Evolutionary conservation across 1,140 invertebrate species (phyloP), one percentile per base, ranked within the genome.

Genomic region (Trichomalopsis sarcophagae): DNA sequence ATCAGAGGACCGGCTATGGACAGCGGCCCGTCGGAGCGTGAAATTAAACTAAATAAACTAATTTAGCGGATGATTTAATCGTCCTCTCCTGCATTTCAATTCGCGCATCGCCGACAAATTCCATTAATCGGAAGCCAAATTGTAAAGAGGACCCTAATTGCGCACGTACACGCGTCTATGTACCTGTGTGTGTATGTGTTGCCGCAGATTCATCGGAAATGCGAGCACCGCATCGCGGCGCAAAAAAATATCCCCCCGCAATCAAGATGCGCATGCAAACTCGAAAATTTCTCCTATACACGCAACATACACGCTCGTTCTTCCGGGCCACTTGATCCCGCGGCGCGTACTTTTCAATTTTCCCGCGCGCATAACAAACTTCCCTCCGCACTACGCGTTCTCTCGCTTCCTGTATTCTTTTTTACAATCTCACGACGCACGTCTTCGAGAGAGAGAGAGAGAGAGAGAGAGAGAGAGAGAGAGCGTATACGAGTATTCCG

Each of bases 271-370:
- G 55, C 55, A 62, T 62, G 55, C 21, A 62, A 62, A 62, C 55
- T 62, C 55, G 55, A 62, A 62, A 62, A 62, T 62, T 50, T 62
- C 40, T 62, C 55, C 33, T 14, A 21, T 62, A 62, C 21, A 21
- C 17, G n/a, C 55, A 62, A 62, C 55, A 62, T 17, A 27, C 27
- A 27, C 27, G 27, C n/a, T 62, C 21, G 55, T 62, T 62, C 55
- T 62, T 62, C 21, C 55, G 17, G 17, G 55, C 55, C 55, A 62
- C 55, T 62, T 62, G 55, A 17, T 62, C 17, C 21, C 17, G 4
- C 2, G 1, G 40, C 36, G 73, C 36, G 75, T 62, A 27, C 68
- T 33, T 77, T 77, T 79, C 55, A 84, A 62, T 84, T 68, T 66
- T 33, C 17, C 47, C 17, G 40, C 76, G 82, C 23, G 66, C 75